A percentile compares a stretch with the other conserved stretches of the same genome.
Conservation (phyloP, 2,888 invertebrate species). For the Dysmachus trigonus region DNA sequence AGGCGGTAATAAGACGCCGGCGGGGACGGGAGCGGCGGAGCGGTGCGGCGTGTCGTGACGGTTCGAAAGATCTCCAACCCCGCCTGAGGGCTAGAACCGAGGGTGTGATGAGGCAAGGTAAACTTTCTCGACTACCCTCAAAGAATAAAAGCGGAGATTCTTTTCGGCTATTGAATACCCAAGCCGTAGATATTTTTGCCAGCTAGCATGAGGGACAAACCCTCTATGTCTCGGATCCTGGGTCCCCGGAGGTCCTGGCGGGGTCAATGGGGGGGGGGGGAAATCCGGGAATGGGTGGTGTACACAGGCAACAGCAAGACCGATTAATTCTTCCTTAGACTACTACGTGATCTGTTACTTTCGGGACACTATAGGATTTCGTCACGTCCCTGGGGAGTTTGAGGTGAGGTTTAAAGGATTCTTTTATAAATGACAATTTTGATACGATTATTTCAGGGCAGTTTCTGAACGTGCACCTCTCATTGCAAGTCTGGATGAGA, state of each 20-base stretch:
- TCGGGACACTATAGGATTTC: constrained; percentile 18
- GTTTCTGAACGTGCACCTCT: not conserved
- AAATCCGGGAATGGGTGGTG: not conserved
- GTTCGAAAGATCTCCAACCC: not conserved
- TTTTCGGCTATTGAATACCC: constrained; percentile 18
- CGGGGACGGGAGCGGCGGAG: not conserved
- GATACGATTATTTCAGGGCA: constrained; percentile 6
- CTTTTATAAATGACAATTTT: not conserved
- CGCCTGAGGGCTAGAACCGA: not conserved
- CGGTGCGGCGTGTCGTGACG: not conserved
- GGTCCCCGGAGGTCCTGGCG: not conserved
- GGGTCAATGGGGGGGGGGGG: not conserved
- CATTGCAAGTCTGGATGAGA: not conserved
- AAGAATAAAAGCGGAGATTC: constrained; percentile 17
- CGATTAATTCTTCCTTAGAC: constrained; percentile 1
- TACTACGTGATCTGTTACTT: constrained; percentile 14
- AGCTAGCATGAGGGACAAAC: not conserved
- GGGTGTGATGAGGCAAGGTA: not conserved
- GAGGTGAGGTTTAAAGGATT: constrained; percentile 8
- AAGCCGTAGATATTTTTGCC: not conserved
- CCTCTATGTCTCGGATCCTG: not conserved
- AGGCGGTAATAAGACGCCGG: not conserved
- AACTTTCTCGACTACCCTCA: constrained; percentile 11
- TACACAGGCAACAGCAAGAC: not conserved
- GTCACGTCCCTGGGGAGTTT: not conserved